These are phyloP conservation scores for Siphlonurus alternatus DNA, from an alignment of 2,888 invertebrate species.

Conservation along the genomic window DNA sequence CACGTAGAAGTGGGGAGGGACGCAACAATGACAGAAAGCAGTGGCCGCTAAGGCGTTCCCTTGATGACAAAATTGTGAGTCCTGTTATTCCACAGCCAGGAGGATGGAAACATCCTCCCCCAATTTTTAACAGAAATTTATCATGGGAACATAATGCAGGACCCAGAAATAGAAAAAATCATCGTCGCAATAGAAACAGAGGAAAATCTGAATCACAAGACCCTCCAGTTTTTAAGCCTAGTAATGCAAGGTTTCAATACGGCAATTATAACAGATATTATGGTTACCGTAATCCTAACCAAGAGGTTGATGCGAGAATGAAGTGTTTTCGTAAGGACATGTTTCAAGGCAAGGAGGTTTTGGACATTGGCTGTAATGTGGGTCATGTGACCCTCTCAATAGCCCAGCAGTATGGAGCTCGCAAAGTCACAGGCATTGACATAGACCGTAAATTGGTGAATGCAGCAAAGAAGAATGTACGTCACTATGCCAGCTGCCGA, in stretches of 20 bases:
- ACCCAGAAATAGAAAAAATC: not conserved
- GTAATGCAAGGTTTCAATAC: slow-evolving; percentile 62
- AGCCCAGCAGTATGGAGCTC: slow-evolving; percentile 70
- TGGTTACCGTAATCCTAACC: slow-evolving; percentile 76
- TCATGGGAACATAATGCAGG: not conserved
- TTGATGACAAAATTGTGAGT: slow-evolving; percentile 80
- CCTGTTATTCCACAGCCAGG: slow-evolving; percentile 84
- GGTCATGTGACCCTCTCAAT: slow-evolving; percentile 87
- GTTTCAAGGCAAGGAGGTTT: slow-evolving; percentile 75
- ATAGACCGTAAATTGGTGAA: slow-evolving; percentile 78
- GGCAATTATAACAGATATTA: slow-evolving; percentile 96
- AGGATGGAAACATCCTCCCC: slow-evolving; percentile 43
- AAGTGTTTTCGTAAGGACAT: slow-evolving; percentile 66
- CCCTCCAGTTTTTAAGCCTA: slow-evolving; percentile 24
- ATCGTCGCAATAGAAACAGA: slow-evolving; percentile 7
- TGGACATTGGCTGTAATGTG: slow-evolving; percentile 96
- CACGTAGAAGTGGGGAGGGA: not conserved
- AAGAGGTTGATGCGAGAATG: slow-evolving; percentile 67
- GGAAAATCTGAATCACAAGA: slow-evolving; percentile 8
- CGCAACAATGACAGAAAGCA: not conserved
- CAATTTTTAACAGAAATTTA: slow-evolving; percentile 4
- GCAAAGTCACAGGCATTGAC: slow-evolving; percentile 81
- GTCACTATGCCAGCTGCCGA: slow-evolving; percentile 41
- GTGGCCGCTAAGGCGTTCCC: slow-evolving; percentile 2
- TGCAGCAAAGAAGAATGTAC: slow-evolving; percentile 54